Evolutionary conservation across 1,140 invertebrate species (phyloP).

Genomic region (Rhopalosiphum padi): DNA sequence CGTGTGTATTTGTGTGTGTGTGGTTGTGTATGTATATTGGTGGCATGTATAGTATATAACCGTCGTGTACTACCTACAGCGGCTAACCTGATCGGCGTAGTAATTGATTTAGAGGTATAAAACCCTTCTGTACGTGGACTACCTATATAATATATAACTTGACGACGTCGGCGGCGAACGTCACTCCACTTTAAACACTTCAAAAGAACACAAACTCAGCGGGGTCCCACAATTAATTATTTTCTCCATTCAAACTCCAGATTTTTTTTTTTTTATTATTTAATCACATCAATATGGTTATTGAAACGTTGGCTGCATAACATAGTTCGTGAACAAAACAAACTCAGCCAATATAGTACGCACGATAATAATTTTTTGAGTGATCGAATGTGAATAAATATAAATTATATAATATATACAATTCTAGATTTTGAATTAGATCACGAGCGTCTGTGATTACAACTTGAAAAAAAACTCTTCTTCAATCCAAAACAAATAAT

Average conservation of each 20-base stretch:
- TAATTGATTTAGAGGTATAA: neutral
- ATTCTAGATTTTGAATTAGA: neutral
- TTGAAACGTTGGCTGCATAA: neutral
- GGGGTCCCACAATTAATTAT: neutral
- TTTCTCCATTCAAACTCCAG: neutral
- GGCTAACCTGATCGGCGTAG: neutral
- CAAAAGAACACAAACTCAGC: neutral
- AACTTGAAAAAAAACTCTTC: neutral
- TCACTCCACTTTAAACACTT: neutral
- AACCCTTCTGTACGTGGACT: neutral
- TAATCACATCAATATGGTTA: neutral
- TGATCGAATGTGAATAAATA: neutral
- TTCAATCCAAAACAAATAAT: neutral
- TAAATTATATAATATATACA: neutral
- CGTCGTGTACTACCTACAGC: neutral
- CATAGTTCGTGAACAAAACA: no score
- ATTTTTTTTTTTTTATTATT: neutral
- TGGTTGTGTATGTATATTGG: neutral
- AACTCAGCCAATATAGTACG: no score
- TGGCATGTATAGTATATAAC: neutral
- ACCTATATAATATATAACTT: no score
- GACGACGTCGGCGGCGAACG: neutral
- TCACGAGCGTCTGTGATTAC: no score
- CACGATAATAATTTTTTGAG: neutral
- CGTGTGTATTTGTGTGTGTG: neutral